Conservation (phyloP, 2,888 invertebrate species). For the Ganaspis brasiliensis region DNA sequence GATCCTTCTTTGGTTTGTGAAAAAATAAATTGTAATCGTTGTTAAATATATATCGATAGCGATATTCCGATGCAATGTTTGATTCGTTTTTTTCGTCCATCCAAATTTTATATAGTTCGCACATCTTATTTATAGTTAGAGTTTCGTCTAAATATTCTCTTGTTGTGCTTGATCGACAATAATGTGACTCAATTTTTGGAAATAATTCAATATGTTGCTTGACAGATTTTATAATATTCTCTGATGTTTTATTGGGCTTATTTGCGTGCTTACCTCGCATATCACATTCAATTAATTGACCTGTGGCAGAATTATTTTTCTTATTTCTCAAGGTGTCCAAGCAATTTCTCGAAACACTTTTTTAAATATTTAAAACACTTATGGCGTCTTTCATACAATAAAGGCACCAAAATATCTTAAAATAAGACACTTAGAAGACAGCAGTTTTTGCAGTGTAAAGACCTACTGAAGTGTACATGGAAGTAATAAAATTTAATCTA, state of each 20-base stretch:
- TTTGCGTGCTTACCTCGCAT: constrained; percentile 44
- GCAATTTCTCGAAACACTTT: neutral
- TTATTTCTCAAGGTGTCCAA: neutral
- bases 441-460: too few species aligned
- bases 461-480: too few species aligned
- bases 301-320: neutral
- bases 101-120: constrained; percentile 47
- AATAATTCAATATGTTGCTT: constrained; percentile 55
- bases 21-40: constrained; percentile 48
- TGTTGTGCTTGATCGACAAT: constrained; percentile 46
- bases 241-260: constrained; percentile 48
- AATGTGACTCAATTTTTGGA: constrained; percentile 55
- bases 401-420: too few species aligned
- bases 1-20: constrained; percentile 51
- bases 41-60: constrained; percentile 46
- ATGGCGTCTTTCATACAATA: too few species aligned
- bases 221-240: constrained; percentile 49
- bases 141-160: constrained; percentile 52
- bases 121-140: constrained; percentile 50
- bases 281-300: neutral
- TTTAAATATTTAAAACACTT: neutral
- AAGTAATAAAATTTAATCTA: too few species aligned
- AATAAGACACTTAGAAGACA: too few species aligned
- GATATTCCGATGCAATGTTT: neutral
- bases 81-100: constrained; percentile 35